A percentile compares a stretch with the other conserved stretches of the same genome.
phyloP scores from a whole-genome alignment of 2,113 vertebrate genomes.

The Ploceus nigricollis region DNA sequence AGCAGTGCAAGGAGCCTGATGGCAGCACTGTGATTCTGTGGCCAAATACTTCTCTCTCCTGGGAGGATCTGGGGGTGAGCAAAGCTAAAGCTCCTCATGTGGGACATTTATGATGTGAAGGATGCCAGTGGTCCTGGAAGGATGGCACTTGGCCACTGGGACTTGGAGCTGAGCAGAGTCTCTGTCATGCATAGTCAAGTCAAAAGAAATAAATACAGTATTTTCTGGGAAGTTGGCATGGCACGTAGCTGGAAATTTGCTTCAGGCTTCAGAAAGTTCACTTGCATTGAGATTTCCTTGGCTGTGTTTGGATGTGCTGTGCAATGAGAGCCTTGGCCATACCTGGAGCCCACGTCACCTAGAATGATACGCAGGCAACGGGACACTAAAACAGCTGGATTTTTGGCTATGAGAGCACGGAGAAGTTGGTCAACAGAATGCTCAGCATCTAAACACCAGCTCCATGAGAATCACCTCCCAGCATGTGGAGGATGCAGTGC shows the following conservation, averaged over 20 bases:
- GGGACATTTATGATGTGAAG: neutral
- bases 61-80: neutral
- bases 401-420: neutral
- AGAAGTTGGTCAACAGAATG: neutral
- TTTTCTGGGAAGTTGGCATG: neutral
- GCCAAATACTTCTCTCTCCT: neutral
- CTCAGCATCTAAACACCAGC: neutral
- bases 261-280: neutral
- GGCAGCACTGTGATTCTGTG: neutral
- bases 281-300: neutral
- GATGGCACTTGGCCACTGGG: neutral
- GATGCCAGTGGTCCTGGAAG: neutral
- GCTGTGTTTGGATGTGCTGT: neutral
- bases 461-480: neutral
- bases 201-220: neutral
- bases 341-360: fast-evolving
- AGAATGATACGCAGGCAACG: fast-evolving
- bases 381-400: neutral
- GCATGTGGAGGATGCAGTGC: fast-evolving
- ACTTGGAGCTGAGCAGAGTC: neutral
- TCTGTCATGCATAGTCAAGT: neutral
- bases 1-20: neutral
- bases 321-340: neutral
- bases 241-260: neutral
- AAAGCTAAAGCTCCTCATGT: neutral